Evolutionary conservation across 2,888 invertebrate species (phyloP).

Genomic region (Synanthedon formicaeformis): DNA sequence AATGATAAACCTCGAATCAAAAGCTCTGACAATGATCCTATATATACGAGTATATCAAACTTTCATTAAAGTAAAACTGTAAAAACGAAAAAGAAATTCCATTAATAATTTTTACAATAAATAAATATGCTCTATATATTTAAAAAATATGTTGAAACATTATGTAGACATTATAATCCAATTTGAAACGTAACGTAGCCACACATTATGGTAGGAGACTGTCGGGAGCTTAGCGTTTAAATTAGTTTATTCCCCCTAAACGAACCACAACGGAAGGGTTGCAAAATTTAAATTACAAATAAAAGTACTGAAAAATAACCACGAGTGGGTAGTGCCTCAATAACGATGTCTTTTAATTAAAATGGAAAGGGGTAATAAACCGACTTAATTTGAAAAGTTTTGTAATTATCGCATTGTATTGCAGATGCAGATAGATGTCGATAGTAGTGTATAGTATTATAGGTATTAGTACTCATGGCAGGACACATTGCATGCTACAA

Average conservation of each 20-base stretch:
- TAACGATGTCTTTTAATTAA: slow-evolving; percentile 69
- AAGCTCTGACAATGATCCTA: too few relatives aligned
- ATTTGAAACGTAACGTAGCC: slow-evolving; percentile 55
- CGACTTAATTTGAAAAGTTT: slow-evolving; percentile 51
- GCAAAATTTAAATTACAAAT: slow-evolving; percentile 71
- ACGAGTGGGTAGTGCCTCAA: slow-evolving; percentile 66
- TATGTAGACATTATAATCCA: slow-evolving; percentile 28
- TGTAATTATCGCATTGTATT: not conserved
- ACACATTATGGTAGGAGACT: slow-evolving; percentile 59
- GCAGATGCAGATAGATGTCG: too few relatives aligned
- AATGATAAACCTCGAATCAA: too few relatives aligned
- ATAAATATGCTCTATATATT: too few relatives aligned
- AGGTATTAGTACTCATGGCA: too few relatives aligned
- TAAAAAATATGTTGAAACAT: too few relatives aligned
- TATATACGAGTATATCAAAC: too few relatives aligned
- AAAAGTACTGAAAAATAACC: slow-evolving; percentile 69
- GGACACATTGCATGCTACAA: too few relatives aligned
- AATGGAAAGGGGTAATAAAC: slow-evolving; percentile 62
- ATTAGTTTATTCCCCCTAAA: slow-evolving; percentile 67
- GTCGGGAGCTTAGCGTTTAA: slow-evolving; percentile 66
- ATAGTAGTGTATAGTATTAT: too few relatives aligned
- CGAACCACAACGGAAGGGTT: slow-evolving; percentile 60
- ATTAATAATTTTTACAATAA: too few relatives aligned
- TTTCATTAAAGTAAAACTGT: too few relatives aligned
- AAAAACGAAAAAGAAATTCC: too few relatives aligned